These are phyloP conservation scores for Sylvia borin DNA, from an alignment of 2,797 vertebrate genomes.

Conservation along the genomic window DNA sequence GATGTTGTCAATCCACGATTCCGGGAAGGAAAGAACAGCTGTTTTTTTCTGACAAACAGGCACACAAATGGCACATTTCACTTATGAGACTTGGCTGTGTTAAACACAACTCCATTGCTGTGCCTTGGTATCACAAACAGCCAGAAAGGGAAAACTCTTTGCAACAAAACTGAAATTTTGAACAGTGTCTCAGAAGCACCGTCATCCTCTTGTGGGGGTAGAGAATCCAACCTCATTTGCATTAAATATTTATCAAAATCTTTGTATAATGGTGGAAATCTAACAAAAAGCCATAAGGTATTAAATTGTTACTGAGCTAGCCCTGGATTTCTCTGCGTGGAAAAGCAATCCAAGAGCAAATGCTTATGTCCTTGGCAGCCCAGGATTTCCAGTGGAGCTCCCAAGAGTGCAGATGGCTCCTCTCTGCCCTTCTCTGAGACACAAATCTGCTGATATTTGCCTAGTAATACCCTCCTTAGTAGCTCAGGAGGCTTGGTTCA, in stretches of 20 bases:
- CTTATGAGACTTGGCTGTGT: background rate
- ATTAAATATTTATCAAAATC: background rate
- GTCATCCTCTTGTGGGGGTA: background rate
- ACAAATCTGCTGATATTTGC: background rate
- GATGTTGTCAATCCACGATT: background rate
- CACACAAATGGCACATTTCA: background rate
- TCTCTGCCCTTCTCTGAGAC: background rate
- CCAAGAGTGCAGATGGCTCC: rapidly evolving
- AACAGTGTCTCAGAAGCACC: background rate
- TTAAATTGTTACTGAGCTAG: background rate
- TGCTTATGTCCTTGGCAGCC: background rate
- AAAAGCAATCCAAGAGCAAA: background rate
- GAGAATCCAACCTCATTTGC: background rate
- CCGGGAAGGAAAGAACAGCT: background rate
- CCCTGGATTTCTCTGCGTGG: background rate
- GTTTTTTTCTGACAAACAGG: background rate
- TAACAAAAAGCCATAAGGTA: background rate
- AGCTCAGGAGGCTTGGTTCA: background rate
- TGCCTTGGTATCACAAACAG: background rate
- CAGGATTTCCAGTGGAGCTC: background rate
- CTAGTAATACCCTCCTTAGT: background rate
- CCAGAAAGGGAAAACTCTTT: background rate
- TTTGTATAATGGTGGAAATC: background rate
- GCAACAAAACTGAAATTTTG: background rate
- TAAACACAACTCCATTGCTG: background rate